These are phyloP conservation scores for Palaemon carinicauda DNA, from an alignment of 1,140 invertebrate genomes.

Conservation along the genomic window DNA sequence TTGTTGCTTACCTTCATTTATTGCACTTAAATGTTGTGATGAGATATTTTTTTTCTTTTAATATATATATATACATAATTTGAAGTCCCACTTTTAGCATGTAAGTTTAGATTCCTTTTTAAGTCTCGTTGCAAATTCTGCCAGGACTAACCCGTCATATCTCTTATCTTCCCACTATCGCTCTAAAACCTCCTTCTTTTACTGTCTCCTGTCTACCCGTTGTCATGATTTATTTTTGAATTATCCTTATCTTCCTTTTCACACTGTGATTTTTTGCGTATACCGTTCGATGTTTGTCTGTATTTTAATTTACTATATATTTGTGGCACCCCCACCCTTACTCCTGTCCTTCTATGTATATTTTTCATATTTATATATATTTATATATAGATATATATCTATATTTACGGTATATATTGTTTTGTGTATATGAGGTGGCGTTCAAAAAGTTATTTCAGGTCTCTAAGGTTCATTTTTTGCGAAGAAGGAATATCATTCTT, in stretches of 20 bases:
- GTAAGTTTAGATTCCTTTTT: no score
- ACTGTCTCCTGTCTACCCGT: no score
- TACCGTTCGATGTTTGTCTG: neutral
- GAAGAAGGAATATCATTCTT: neutral
- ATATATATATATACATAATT: no score
- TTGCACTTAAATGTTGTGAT: no score
- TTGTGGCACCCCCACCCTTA: slow-evolving; percentile 20
- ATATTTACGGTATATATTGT: neutral
- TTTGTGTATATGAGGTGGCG: slow-evolving; percentile 17
- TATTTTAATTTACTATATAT: neutral
- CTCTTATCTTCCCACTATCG: no score
- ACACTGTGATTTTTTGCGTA: neutral
- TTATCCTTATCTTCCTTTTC: slow-evolving; percentile 28
- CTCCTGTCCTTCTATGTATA: slow-evolving; percentile 5
- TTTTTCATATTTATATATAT: neutral
- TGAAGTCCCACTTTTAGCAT: no score
- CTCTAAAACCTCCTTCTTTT: no score
- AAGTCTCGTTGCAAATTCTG: no score
- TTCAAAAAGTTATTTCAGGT: slow-evolving; percentile 34
- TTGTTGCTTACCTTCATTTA: no score
- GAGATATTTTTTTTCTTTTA: no score
- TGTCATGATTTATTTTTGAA: neutral
- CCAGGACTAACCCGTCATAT: no score
- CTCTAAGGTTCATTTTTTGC: neutral
- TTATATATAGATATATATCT: no score